Percentiles rank a stretch among this genome's conserved stretches.
phyloP scores from a whole-genome alignment of 1,140 invertebrate species.

The Lordiphosa stackelbergi region DNA sequence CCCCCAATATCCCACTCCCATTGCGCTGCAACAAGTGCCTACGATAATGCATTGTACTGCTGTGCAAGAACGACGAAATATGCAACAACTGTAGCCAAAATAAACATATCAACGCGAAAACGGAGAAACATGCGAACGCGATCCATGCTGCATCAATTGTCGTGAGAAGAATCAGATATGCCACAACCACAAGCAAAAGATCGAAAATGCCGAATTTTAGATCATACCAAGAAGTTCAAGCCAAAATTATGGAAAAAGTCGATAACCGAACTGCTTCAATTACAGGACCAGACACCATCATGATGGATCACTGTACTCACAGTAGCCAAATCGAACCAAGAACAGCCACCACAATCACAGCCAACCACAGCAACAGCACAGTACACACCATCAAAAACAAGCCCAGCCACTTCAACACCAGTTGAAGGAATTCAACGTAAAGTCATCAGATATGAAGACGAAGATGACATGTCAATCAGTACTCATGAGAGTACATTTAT shows the following conservation, averaged over 20 bases:
- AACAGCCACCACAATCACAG: neutral
- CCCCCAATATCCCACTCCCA: neutral
- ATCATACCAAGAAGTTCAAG: slow-evolving; percentile 3
- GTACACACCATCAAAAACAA: neutral
- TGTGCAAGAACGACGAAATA: neutral
- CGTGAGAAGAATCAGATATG: no score
- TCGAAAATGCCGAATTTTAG: neutral
- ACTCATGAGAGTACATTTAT: no score
- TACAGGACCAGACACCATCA: slow-evolving; percentile 1
- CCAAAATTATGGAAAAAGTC: slow-evolving; percentile 1
- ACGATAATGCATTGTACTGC: neutral
- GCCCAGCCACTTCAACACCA: no score
- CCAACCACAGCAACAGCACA: neutral
- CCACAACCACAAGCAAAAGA: neutral
- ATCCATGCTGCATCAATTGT: no score
- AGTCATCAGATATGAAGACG: no score
- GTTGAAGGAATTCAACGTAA: no score
- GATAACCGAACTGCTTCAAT: neutral
- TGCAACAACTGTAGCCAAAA: no score
- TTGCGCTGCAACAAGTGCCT: slow-evolving; percentile 7
- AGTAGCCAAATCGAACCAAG: no score
- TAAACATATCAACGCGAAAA: neutral
- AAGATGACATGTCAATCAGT: no score
- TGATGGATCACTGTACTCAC: slow-evolving; percentile 6
- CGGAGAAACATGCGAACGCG: no score